Evolutionary conservation across 2,888 invertebrate genomes (phyloP), one percentile per base, ranked within the genome.

Genomic region (Ptilodon capucinus): DNA sequence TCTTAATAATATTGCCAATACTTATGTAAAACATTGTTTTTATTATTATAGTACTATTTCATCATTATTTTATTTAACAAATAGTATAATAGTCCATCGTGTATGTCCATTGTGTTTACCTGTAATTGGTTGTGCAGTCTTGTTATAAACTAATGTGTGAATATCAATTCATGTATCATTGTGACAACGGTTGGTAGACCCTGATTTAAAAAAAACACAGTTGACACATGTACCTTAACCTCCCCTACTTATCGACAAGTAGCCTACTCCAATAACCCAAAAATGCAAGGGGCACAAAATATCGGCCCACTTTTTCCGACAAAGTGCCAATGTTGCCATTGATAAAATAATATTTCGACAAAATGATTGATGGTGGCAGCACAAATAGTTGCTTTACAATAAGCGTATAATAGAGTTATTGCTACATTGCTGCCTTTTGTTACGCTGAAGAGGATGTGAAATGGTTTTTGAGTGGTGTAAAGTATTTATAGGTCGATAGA

Each of bases 311-410:
- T 19, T 44, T 44, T 51, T 21, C 35, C 54, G 40, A 48, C 46
- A 52, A 30, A 44, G 25, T 30, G 35, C 25, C 21, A 23, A 46
- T 51, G 30, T 49, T 55, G 41, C 54, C 41, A 48, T 38, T 56
- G 41, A 57, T 43, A 56, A 54, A 53, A 62, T 56, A 46, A 51
- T 58, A 45, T 47, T 51, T 16, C 46, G 62, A 62, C 53, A 35
- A n/a, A n/a, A 50, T 61, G 58, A 61, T 61, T 39, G 58, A 61
- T 61, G 61, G 42, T 51, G 46, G 39, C 48, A 52, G 40, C 46
- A 43, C 8, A 40, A 40, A 25, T 38, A 38, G n/a, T 18, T 13
- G 8, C 19, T 19, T n/a, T n/a, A 19, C 38, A 38, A 19, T 36
- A 11, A 17, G 19, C 38, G 19, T 7, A 6, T 38, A 13, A 38